Base-by-base conservation (phyloP, 1,140 invertebrate species). In the Ceratitis capitata region DNA sequence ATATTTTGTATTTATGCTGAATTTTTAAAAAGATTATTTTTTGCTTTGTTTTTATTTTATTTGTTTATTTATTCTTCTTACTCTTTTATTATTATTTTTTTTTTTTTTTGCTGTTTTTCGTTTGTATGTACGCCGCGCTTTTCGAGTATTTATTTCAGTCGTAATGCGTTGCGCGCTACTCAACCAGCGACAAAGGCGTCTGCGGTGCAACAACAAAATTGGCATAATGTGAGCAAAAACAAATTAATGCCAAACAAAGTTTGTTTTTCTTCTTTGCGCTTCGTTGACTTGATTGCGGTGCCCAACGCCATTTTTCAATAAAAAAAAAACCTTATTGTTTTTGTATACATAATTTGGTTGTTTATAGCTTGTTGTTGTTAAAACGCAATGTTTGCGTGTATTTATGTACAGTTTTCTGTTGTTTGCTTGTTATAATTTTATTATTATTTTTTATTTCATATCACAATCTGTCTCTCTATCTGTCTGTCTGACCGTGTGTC, bases 261-360 rank as follows among this genome's bases (percentile, higher is more conserved):
- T 78, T 78, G 32, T 64, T 64, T 64, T 64, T 32, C 58, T 29
- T 64, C n/a, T 45, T 45, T 39, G 69, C 69, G 45, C 39, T 78
- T 78, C 19, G 69, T n/a, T 78, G 69, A 14, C 64, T 74, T 74
- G 29, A 12, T 10, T 42, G 64, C 26, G n/a, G 61, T 35, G 69
- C n/a, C 39, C 69, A 26, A 47, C 39, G 69, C 23, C 69, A 42
- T 42, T 23, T 42, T n/a, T 23, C n/a, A 23, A 16, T 23, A 29
- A 1, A 9, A 9, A 32, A 4, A 6, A 42, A 74, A 19, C 35
- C n/a, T 74, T 74, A 16, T 78, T 78, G 69, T 42, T 45, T 45
- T 78, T 45, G 69, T 78, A 32, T 32, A 45, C 69, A 78, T 78
- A 45, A 78, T 78, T 78, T n/a, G 69, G 35, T 42, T 45, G 29